These are phyloP conservation scores for Salvelinus sp. DNA, from an alignment of 2,113 vertebrate genomes.

Conservation along the genomic window DNA sequence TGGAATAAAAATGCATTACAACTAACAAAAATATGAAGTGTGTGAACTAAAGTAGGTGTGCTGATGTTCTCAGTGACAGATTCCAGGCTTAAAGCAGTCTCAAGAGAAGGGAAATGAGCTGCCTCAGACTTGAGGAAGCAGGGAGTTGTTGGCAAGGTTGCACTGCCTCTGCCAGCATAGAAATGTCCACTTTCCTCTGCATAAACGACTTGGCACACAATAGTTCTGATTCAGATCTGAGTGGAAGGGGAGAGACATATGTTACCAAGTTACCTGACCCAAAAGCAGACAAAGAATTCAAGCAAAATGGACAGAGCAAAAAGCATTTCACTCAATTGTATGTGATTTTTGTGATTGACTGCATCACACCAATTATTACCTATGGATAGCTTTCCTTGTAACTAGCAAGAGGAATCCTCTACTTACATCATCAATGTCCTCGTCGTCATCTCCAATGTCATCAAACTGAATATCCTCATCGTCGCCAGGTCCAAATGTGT, in stretches of 20 bases:
- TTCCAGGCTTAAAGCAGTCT: slow-evolving; percentile 3
- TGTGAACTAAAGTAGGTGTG: slow-evolving; percentile 12
- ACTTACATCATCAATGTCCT: slow-evolving; percentile 98
- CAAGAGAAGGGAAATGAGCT: background rate
- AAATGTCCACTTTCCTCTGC: slow-evolving; percentile 8
- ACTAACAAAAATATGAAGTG: slow-evolving; percentile 29
- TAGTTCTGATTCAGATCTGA: background rate
- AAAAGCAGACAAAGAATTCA: background rate
- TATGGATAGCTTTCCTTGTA: background rate
- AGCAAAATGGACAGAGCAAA: background rate
- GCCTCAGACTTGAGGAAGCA: background rate
- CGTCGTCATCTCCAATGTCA: slow-evolving; percentile 96
- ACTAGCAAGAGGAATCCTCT: background rate
- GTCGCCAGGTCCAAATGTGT: slow-evolving; percentile 95
- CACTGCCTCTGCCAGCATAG: background rate
- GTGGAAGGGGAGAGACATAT: background rate
- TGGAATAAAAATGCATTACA: slow-evolving; percentile 49
- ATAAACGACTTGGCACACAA: slow-evolving; percentile 19
- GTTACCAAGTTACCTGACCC: background rate
- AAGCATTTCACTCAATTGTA: no score
- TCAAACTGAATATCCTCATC: slow-evolving; percentile 99
- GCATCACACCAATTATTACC: background rate
- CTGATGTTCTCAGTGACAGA: slow-evolving; percentile 2
- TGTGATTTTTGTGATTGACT: background rate
- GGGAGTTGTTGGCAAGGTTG: background rate